phyloP scores from a whole-genome alignment of 2,113 vertebrate species.

The Cinclus mexicanus region DNA sequence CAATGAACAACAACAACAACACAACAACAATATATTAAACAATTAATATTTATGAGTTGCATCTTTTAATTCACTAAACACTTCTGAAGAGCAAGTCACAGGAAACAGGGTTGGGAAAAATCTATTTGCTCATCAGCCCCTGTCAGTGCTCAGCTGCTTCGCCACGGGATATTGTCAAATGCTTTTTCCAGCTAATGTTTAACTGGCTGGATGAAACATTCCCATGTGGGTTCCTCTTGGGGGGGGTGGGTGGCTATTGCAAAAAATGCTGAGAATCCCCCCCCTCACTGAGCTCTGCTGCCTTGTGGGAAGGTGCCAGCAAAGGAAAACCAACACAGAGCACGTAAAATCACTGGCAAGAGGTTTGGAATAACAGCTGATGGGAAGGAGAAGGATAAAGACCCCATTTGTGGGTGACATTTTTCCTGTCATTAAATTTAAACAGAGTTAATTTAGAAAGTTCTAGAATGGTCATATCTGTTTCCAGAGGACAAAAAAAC shows the following conservation, averaged over 20 bases:
- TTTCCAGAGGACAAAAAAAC: not conserved
- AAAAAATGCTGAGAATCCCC: constrained; percentile 3
- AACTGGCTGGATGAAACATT: constrained; percentile 47
- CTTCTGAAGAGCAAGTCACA: not conserved
- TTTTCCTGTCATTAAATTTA: constrained; percentile 30
- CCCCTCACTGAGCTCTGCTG: not conserved
- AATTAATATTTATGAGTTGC: not conserved
- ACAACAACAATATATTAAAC: not conserved
- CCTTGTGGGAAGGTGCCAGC: not conserved
- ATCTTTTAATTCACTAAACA: not conserved
- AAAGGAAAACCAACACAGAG: constrained; percentile 2
- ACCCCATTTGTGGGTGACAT: not conserved
- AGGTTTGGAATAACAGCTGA: not conserved
- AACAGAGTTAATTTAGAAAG: not conserved
- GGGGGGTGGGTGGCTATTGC: not conserved
- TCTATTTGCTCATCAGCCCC: constrained; percentile 3
- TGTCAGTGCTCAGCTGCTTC: constrained; percentile 28
- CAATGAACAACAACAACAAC: rapidly evolving
- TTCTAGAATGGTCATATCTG: constrained; percentile 24
- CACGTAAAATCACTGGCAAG: not conserved
- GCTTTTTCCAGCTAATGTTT: constrained; percentile 44
- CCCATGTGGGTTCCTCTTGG: not conserved
- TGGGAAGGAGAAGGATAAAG: not conserved
- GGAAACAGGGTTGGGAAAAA: constrained; percentile 8
- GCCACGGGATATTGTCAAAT: constrained; percentile 25